Evolutionary conservation across 2,113 vertebrate species (phyloP), one percentile per base, ranked within the genome.

Genomic region (Xenotilapia longispinis): DNA sequence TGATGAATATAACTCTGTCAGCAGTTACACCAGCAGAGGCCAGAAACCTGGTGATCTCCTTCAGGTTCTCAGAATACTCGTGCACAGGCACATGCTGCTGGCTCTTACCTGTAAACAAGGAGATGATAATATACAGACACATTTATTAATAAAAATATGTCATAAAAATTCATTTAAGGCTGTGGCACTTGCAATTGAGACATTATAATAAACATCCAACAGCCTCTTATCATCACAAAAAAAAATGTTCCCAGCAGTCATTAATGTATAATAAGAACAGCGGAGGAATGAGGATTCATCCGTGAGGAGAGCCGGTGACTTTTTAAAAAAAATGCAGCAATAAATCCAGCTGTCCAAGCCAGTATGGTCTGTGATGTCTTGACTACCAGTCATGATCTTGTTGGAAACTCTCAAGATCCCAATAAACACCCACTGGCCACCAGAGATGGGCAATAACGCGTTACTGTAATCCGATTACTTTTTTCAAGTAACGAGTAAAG

Each of bases 21-120:
- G 94, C 89, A 0, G 97, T 55, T 9, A 99, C 60, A 3, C 90
- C 97, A 3, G 95, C 93, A 2, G 97, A 96, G 36, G 89, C 88
- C 86, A 99, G 96, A 36, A 97, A 95, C 28, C 63, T 90, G 58
- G 96, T 92, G 84, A 98, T 98, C 87, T 95, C 94, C 90, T 93
- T 97, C 6, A 99, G 82, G 93, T 99, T 99, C 0, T 95, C 96
- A 0, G 87, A 82, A 2, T 98, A 99, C 80, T 99, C 98, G 3
- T 97, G 95, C 92, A 99, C 60, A 11, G 98, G 98, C 7, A 99
- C 68, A 0, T 99, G 98, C 60, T 99, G 99, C 90, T 97, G 97
- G 91, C 98, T 99, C 94, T 97, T 95, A 7, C 98, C 98, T 99
- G 92, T 26, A 3, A 80, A 57, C 14, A 57, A 68, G 13, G 7